Conservation (phyloP, 2,888 invertebrate species). For the Hybos culiciformis region DNA sequence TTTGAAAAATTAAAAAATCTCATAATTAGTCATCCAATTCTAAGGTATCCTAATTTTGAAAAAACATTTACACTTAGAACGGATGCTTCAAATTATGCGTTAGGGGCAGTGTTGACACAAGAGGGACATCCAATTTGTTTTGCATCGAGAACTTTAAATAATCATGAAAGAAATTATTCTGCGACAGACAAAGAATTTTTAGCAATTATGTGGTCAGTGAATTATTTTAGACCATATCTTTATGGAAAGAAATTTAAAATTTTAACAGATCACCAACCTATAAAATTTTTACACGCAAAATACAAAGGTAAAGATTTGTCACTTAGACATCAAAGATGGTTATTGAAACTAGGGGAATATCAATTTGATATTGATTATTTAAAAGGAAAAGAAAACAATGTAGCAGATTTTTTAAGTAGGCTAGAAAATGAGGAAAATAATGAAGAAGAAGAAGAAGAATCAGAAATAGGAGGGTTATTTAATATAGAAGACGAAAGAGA, state of each 20-base stretch:
- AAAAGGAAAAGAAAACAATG: slow-evolving; percentile 11
- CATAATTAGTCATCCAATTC: slow-evolving; percentile 9
- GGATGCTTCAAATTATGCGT: slow-evolving; percentile 11
- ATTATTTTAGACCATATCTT: slow-evolving; percentile 10
- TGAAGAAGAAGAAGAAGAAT: not conserved
- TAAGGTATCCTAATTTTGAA: slow-evolving; percentile 13
- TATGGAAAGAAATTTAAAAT: slow-evolving; percentile 12
- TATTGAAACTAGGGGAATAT: slow-evolving; percentile 10
- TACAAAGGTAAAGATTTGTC: slow-evolving; percentile 12
- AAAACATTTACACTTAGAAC: slow-evolving; percentile 11
- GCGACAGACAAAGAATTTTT: slow-evolving; percentile 12
- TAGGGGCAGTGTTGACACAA: slow-evolving; percentile 12
- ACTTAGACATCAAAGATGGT: slow-evolving; percentile 10
- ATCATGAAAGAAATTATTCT: slow-evolving; percentile 11
- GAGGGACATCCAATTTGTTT: slow-evolving; percentile 11
- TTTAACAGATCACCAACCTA: slow-evolving; percentile 11
- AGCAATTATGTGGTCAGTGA: slow-evolving; percentile 10
- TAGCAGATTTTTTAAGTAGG: slow-evolving; percentile 13
- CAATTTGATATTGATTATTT: slow-evolving; percentile 14
- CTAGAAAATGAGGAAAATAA: slow-evolving; percentile 8
- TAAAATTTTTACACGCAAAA: slow-evolving; percentile 11
- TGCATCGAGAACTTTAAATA: slow-evolving; percentile 11
- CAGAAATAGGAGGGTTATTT: not conserved
- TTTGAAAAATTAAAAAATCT: slow-evolving; percentile 13
- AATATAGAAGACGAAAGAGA: not conserved